Evolutionary conservation across 1,140 invertebrate species (phyloP).

Genomic region (Drosophila subobscura): DNA sequence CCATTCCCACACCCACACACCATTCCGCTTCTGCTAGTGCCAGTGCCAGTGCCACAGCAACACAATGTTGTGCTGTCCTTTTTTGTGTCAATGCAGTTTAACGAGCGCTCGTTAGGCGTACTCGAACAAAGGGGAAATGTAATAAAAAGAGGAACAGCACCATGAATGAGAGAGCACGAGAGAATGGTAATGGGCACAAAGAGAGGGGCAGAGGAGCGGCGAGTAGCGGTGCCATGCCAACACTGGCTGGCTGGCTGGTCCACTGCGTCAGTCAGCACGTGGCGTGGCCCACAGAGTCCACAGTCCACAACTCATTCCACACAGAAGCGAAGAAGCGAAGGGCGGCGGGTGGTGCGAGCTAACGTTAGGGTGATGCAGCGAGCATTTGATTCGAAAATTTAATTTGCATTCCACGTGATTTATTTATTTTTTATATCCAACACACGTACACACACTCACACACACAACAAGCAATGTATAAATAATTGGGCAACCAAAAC

Average conservation of each 20-base stretch:
- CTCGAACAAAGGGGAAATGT: conserved; percentile 67
- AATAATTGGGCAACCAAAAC: conserved; percentile 52
- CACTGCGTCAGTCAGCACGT: no score
- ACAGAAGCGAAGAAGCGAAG: neutral
- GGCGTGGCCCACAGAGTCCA: no score
- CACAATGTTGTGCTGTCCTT: conserved; percentile 66
- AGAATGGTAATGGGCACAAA: neutral
- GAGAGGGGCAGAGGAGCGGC: neutral
- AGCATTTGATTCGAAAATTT: conserved; percentile 51
- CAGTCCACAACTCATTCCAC: no score
- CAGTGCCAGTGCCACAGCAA: conserved; percentile 10
- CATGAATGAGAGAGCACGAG: no score
- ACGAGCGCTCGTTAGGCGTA: conserved; percentile 75
- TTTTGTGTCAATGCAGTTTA: conserved; percentile 79
- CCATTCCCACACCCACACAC: neutral
- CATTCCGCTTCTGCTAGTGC: conserved; percentile 1
- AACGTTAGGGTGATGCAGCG: conserved; percentile 19
- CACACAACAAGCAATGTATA: conserved; percentile 51
- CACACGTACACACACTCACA: conserved; percentile 11
- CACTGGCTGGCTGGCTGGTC: no score
- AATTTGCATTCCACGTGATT: conserved; percentile 41
- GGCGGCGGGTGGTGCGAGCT: neutral
- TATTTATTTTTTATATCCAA: conserved; percentile 36
- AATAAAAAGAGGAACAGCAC: conserved; percentile 53
- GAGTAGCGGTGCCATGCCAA: no score